Base-by-base conservation (phyloP, 2,888 invertebrate species). In the Lithosia quadra region DNA sequence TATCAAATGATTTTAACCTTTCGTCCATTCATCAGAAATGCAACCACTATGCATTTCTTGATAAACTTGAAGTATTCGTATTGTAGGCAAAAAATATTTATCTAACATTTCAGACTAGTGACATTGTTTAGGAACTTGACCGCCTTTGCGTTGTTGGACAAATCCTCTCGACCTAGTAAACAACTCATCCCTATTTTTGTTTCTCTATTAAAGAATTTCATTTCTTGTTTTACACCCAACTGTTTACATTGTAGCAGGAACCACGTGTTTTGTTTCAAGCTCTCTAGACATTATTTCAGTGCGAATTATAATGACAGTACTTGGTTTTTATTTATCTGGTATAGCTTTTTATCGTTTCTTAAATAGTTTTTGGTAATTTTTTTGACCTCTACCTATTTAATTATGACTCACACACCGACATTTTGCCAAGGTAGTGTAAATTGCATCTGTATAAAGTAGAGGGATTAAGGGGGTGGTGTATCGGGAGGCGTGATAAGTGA, bases 401-500 rank as follows among this genome's bases (percentile, higher is more conserved):
- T 2, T 43, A 18, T 39, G 4, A 55, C 55, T 69, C 66, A 71
- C 68, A 71, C 68, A 67, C 71, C 56, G 73, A 33, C 74, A 70
- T 76, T 74, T 79, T 82, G 80, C 75, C 80, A 83, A 79, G 82
- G 78, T 80, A 80, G 82, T 80, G 82, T 84, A 85, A 86, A 87
- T 88, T 87, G 84, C 82, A 39, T 63, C 81, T 77, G 76, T 77
- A 74, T 75, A 81, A 77, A 81, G 79, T 76, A 82, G 80, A 78
- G 83, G 74, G 28, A 53, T 79, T 75, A 74, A 80, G 84, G 87
- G 84, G 87, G 83, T 81, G 86, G 81, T 83, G 80, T 87, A 86
- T 88, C 83, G 85, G 84, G 82, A 77, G 83, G 81, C 79, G 77
- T 86, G 86, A 89, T 90, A 90, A 88, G 88, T 90, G 88, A 86